Conservation (phyloP, 2,888 invertebrate genomes). For the Drosophila subsilvestris region DNA sequence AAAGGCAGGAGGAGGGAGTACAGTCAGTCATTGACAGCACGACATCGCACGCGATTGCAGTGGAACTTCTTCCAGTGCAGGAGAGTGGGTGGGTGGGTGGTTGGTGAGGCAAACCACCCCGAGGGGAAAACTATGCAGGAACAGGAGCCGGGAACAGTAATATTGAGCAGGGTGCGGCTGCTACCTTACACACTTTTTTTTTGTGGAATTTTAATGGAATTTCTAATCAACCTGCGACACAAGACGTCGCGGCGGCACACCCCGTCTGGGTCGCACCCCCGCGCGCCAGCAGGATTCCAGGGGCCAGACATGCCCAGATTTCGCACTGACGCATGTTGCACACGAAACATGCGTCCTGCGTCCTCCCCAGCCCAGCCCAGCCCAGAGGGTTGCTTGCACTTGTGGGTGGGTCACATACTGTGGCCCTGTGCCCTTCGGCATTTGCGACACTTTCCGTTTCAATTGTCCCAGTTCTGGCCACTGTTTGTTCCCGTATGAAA, state of each 20-base stretch:
- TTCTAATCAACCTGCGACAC: slow-evolving; percentile 75
- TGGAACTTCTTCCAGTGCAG: slow-evolving; percentile 12
- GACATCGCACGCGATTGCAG: slow-evolving; percentile 47
- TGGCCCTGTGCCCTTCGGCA: slow-evolving; percentile 18
- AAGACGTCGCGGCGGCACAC: slow-evolving; percentile 48
- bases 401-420: slow-evolving; percentile 35
- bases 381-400: slow-evolving; percentile 38
- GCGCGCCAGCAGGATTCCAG: slow-evolving; percentile 14
- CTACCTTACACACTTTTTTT: slow-evolving; percentile 49
- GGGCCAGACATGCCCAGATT: slow-evolving; percentile 58
- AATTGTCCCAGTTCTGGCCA: slow-evolving; percentile 61
- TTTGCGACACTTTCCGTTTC: slow-evolving; percentile 70
- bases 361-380: slow-evolving; percentile 10
- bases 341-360: slow-evolving; percentile 9
- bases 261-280: slow-evolving; percentile 51
- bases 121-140: slow-evolving; percentile 34
- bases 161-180: slow-evolving; percentile 49
- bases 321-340: slow-evolving; percentile 69
- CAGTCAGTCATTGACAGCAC: slow-evolving; percentile 30
- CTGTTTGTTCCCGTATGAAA: slow-evolving; percentile 33
- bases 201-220: slow-evolving; percentile 78
- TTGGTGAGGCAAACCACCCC: slow-evolving; percentile 30
- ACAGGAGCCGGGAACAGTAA: not conserved
- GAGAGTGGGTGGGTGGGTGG: slow-evolving; percentile 20
- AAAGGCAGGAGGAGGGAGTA: slow-evolving; percentile 9